Conservation (phyloP, 2,888 invertebrate species). For the Oegoconia quadripuncta region DNA sequence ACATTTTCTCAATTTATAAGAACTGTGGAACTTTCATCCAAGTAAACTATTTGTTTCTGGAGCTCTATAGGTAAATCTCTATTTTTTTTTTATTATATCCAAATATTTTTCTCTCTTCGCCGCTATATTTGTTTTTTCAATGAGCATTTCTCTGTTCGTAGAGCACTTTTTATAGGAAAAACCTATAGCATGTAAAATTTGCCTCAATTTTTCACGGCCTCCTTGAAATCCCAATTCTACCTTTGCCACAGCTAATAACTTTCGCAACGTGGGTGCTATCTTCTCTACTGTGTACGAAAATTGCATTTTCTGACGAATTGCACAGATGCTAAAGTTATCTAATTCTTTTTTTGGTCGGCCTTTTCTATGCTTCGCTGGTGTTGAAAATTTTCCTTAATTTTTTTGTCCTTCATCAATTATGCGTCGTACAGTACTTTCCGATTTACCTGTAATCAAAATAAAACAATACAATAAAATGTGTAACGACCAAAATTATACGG, state of each 20-base stretch:
- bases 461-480: not conserved
- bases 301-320: slow-evolving; percentile 10
- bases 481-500: not conserved
- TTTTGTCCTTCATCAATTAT: slow-evolving; percentile 5
- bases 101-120: slow-evolving; percentile 14
- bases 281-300: no score
- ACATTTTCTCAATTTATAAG: slow-evolving; percentile 22
- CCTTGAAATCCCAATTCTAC: no score
- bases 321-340: slow-evolving; percentile 9
- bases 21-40: slow-evolving; percentile 29
- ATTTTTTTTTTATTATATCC: no score
- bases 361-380: slow-evolving; percentile 8
- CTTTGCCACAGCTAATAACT: no score
- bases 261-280: no score
- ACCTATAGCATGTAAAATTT: slow-evolving; percentile 9
- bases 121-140: slow-evolving; percentile 14
- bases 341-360: slow-evolving; percentile 6
- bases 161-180: slow-evolving; percentile 16
- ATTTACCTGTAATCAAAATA: slow-evolving; percentile 5
- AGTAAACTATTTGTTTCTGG: slow-evolving; percentile 23
- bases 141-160: slow-evolving; percentile 9
- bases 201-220: no score
- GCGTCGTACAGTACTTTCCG: slow-evolving; percentile 9
- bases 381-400: slow-evolving; percentile 8
- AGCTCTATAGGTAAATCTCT: slow-evolving; percentile 13